These are phyloP conservation scores for Ypsolopha sequella DNA, from an alignment of 2,888 invertebrate species.

Conservation along the genomic window DNA sequence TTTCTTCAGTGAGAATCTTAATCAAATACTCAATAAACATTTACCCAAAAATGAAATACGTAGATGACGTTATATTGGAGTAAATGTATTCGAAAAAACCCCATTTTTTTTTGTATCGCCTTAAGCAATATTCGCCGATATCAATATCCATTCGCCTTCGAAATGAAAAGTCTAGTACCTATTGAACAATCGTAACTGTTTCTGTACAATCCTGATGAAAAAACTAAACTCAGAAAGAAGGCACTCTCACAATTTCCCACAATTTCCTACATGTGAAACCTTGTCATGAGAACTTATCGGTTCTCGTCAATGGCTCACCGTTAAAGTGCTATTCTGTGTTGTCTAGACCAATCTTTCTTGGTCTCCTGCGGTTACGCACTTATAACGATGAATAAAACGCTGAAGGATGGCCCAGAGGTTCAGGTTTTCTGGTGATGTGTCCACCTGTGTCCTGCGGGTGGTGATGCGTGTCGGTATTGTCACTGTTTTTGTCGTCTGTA, in stretches of 20 bases:
- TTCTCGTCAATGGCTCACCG: background rate
- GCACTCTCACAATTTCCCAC: conserved; percentile 7
- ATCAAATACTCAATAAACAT: too few species aligned
- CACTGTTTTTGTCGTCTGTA: conserved; percentile 34
- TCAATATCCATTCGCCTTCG: too few species aligned
- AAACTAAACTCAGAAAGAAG: too few species aligned
- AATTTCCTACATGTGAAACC: conserved; percentile 6
- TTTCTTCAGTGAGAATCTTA: too few species aligned
- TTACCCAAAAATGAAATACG: too few species aligned
- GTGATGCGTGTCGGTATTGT: conserved; percentile 37
- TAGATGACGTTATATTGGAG: too few species aligned
- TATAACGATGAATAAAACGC: background rate
- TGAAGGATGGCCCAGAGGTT: background rate
- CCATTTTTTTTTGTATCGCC: too few species aligned
- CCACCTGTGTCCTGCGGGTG: conserved; percentile 37
- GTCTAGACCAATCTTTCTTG: background rate
- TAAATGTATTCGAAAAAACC: too few species aligned
- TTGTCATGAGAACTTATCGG: conserved; percentile 2
- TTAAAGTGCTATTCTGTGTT: conserved; percentile 5
- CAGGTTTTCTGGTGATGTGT: background rate
- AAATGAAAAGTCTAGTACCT: too few species aligned
- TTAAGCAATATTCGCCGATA: too few species aligned
- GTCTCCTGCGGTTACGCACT: background rate
- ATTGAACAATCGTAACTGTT: too few species aligned
- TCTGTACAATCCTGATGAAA: too few species aligned